Conservation (phyloP, 2,797 vertebrate species). For the Nannoperca obscura region DNA sequence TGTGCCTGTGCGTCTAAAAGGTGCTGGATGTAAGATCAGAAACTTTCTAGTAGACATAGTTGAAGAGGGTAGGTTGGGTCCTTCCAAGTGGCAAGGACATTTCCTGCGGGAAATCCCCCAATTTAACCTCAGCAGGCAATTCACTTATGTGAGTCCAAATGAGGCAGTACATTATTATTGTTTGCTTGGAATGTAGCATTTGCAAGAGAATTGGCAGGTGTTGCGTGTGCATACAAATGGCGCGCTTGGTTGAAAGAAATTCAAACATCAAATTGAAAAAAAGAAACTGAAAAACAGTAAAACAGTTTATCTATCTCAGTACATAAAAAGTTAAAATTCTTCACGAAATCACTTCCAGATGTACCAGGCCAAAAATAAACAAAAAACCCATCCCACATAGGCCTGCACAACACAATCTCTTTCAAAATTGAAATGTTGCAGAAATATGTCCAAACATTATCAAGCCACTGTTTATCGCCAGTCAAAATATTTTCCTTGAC, state of each 20-base stretch:
- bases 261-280: not conserved
- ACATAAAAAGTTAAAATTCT: constrained; percentile 17
- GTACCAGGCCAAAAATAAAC: constrained; percentile 44
- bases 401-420: constrained; percentile 56
- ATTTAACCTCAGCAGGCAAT: not conserved
- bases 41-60: not conserved
- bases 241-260: not conserved
- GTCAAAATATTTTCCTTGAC: constrained; percentile 79
- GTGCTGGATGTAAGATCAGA: not conserved
- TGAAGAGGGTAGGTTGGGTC: not conserved
- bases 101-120: constrained; percentile 42
- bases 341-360: constrained; percentile 68
- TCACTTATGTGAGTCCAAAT: constrained; percentile 14
- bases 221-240: not conserved
- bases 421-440: constrained; percentile 75
- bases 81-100: constrained; percentile 39
- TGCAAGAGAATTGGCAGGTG: not conserved
- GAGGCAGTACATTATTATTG: not conserved
- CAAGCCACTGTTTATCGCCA: constrained; percentile 79
- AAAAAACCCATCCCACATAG: constrained; percentile 48
- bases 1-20: not conserved
- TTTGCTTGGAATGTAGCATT: constrained; percentile 3
- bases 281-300: not conserved
- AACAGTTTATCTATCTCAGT: not conserved
- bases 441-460: constrained; percentile 81